Evolutionary conservation across 2,888 invertebrate species (phyloP).

Genomic region (Atrina japonica): DNA sequence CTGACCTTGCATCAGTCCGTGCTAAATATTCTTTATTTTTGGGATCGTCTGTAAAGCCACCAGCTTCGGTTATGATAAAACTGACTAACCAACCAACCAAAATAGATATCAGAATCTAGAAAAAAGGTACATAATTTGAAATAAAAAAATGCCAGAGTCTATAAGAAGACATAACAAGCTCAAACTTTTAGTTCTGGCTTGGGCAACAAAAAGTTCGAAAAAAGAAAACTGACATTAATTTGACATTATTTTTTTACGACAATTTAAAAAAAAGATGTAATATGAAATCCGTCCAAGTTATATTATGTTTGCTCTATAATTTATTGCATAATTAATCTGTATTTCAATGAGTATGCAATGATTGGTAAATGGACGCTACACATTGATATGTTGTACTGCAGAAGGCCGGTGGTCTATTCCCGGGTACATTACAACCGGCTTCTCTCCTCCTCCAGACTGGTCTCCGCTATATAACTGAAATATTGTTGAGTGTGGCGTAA

Average conservation of each 20-base stretch:
- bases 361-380: no score
- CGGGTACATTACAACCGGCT: no score
- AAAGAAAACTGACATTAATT: background rate
- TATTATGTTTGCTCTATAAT: no score
- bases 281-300: no score
- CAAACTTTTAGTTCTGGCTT: background rate
- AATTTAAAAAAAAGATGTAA: background rate
- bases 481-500: no score
- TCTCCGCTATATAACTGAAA: no score
- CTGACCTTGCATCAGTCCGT: conserved; percentile 51
- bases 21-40: conserved; percentile 63
- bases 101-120: conserved; percentile 48
- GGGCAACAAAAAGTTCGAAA: background rate
- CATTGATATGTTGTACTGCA: no score
- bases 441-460: no score
- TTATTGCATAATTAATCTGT: no score
- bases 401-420: no score
- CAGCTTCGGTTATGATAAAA: conserved; percentile 48
- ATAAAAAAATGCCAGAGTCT: no score
- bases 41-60: conserved; percentile 77
- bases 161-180: background rate
- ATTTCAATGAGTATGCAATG: no score
- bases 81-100: conserved; percentile 49
- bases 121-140: background rate
- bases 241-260: background rate